Evolutionary conservation across 1,140 invertebrate genomes (phyloP).

Genomic region (Potamilus streckersoni): DNA sequence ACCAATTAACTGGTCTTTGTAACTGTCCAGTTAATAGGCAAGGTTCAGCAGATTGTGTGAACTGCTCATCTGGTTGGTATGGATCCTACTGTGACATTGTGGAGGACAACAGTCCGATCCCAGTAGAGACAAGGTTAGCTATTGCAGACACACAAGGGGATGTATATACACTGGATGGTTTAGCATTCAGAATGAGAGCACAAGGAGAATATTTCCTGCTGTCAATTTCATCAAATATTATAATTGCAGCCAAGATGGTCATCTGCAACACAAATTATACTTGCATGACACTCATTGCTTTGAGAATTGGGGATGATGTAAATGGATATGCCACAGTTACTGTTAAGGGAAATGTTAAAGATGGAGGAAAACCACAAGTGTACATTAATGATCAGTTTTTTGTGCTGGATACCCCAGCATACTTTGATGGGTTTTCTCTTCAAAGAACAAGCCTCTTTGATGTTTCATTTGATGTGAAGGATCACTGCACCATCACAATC

Average conservation of each 20-base stretch:
- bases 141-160: slow-evolving; percentile 26
- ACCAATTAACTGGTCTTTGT: slow-evolving; percentile 36
- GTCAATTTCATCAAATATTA: slow-evolving; percentile 28
- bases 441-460: slow-evolving; percentile 26
- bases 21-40: slow-evolving; percentile 38
- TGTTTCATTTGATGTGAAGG: slow-evolving; percentile 24
- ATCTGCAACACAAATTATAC: slow-evolving; percentile 41
- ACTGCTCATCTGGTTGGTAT: slow-evolving; percentile 43
- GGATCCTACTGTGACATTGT: slow-evolving; percentile 36
- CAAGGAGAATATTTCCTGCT: slow-evolving; percentile 36
- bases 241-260: slow-evolving; percentile 43
- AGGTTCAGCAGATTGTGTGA: slow-evolving; percentile 29
- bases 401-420: slow-evolving; percentile 28
- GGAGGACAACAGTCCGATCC: slow-evolving; percentile 2
- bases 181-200: slow-evolving; percentile 31
- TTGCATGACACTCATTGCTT: slow-evolving; percentile 36
- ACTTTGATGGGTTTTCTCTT: slow-evolving; percentile 36
- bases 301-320: slow-evolving; percentile 35
- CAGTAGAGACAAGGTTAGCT: neutral
- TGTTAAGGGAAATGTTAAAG: slow-evolving; percentile 15
- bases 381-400: slow-evolving; percentile 20
- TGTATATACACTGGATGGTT: slow-evolving; percentile 34
- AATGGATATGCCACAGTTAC: slow-evolving; percentile 41
- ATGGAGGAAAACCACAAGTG: slow-evolving; percentile 26
- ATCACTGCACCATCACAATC: slow-evolving; percentile 19